Evolutionary conservation across 1,140 invertebrate species (phyloP).

Genomic region (Caenorhabditis tropicalis): DNA sequence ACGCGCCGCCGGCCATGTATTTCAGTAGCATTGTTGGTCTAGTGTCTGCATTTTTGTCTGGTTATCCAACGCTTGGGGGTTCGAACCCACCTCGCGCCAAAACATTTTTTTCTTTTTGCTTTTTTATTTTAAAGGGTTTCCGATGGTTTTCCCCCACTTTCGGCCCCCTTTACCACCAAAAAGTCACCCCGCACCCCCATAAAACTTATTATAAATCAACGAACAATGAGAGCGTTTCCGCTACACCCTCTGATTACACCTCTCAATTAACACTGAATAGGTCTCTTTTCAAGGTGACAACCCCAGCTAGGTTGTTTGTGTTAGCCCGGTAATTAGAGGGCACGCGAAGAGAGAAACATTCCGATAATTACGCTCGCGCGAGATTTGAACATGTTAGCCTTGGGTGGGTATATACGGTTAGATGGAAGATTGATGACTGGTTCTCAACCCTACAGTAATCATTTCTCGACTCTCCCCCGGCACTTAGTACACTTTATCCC

Average conservation of each 20-base stretch:
- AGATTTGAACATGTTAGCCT: conserved; percentile 41
- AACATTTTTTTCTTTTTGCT: neutral
- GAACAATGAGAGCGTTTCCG: neutral
- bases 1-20: too few species aligned
- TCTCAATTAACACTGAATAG: conserved; percentile 31
- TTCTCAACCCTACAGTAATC: neutral
- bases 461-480: too few species aligned
- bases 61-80: neutral
- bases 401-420: neutral
- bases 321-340: conserved; percentile 12
- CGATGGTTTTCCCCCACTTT: too few species aligned
- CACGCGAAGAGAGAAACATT: neutral
- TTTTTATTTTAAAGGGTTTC: too few species aligned
- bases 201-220: conserved; percentile 40
- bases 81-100: neutral
- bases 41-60: neutral
- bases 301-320: neutral
- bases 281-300: conserved; percentile 13
- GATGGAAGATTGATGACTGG: neutral
- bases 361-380: conserved; percentile 32
- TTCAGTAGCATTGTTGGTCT: too few species aligned
- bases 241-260: conserved; percentile 14
- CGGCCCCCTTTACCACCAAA: too few species aligned
- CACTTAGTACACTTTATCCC: neutral
- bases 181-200: too few species aligned